Base-by-base conservation (phyloP, 2,797 vertebrate genomes). In the Bovichtus diacanthus region DNA sequence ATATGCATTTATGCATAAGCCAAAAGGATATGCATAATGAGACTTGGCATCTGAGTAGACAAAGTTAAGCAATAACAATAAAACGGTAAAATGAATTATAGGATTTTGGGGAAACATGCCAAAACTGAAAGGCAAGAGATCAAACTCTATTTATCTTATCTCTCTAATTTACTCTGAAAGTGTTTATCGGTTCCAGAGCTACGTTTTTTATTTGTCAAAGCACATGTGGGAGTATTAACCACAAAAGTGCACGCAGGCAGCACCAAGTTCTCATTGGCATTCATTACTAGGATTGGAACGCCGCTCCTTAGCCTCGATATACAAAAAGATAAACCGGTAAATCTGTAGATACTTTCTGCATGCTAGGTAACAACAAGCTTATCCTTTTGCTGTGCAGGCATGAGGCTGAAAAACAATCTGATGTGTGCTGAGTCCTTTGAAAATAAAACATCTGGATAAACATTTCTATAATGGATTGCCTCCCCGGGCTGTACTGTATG, bases 191-290 rank as follows among this genome's bases (percentile, higher is more conserved):
- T 38, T 19, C n/a, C 29, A 70, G 18, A 41, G 12, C 31, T 29
- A 11, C 18, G 25, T 51, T 15, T 31, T 46, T 27, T 51, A n/a
- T 78, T 31, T 61, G 34, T 64, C 21, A 47, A 64, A 66, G 29
- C 44, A 50, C 27, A 56, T 38, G 29, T 66, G 19, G 21, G 31
- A 63, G 46, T 25, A n/a, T 60, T 67, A 47, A 71, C 46, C 43
- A 56, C 23, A 72, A 59, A 65, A 41, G 36, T 46, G 21, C 36
- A 68, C 47, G 23, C 38, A 47, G 64, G 75, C 80, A 83, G 59
- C 73, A 70, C 4, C 13, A 9, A 21, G 36, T 63, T 67, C 58
- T 83, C 60, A 86, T 90, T 76, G 82, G 59, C 46, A 86, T 92
- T 86, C 67, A 80, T 76, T 55, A 69, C 27, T 15, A 10, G 79